Percentiles rank a stretch among this genome's conserved stretches.
These are phyloP conservation scores for Castor canadensis DNA, from an alignment of 2,113 vertebrate species.

Conservation along the genomic window DNA sequence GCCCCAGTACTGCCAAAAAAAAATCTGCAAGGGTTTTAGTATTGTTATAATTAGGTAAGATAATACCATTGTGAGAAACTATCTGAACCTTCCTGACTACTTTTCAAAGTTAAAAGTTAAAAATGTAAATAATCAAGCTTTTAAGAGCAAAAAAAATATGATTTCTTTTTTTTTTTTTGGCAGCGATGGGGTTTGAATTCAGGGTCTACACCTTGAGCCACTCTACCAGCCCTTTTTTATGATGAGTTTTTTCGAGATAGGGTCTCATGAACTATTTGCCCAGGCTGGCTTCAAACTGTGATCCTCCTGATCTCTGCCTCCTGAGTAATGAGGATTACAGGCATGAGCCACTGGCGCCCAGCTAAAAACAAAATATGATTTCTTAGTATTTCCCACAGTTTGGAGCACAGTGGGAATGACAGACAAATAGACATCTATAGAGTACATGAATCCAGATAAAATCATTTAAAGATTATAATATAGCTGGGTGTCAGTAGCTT, in stretches of 20 bases:
- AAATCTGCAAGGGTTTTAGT: slow-evolving; percentile 10
- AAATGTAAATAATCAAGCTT: slow-evolving; percentile 20
- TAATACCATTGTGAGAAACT: neutral
- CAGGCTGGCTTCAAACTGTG: no score
- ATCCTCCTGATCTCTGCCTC: no score
- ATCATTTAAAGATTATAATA: slow-evolving; percentile 24
- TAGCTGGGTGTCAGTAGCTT: no score
- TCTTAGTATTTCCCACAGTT: neutral
- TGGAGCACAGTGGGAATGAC: neutral
- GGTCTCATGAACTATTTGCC: no score
- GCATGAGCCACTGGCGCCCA: no score
- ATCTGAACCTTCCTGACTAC: neutral
- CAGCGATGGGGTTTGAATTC: no score
- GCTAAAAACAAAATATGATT: neutral
- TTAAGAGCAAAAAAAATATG: slow-evolving; percentile 38
- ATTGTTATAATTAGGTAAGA: neutral
- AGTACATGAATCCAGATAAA: neutral
- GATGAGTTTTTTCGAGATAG: no score
- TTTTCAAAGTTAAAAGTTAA: slow-evolving; percentile 56
- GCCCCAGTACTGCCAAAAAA: no score
- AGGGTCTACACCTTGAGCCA: no score
- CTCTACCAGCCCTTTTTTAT: no score
- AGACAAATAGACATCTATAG: neutral
- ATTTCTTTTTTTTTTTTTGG: no score
- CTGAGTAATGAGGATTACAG: no score